A percentile compares a stretch with the other conserved stretches of the same genome.
These are phyloP conservation scores for Carapus acus DNA, from an alignment of 2,797 vertebrate genomes.

Conservation along the genomic window DNA sequence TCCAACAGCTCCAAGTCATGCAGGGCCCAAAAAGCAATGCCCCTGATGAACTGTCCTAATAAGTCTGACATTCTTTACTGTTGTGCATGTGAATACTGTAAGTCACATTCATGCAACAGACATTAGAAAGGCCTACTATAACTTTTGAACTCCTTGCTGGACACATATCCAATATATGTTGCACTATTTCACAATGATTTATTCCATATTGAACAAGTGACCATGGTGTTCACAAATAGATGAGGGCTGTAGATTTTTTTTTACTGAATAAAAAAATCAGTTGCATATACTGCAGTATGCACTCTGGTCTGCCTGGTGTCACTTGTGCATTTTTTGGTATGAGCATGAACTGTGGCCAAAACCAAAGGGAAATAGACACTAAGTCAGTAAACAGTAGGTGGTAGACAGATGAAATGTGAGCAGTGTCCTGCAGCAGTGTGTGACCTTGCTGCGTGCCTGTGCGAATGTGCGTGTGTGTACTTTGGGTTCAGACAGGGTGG, in stretches of 20 bases:
- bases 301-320: neutral
- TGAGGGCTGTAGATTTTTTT: too few species aligned
- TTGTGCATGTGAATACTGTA: slow-evolving; percentile 37
- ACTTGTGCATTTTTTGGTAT: slow-evolving; percentile 6
- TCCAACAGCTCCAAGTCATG: slow-evolving; percentile 28
- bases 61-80: slow-evolving; percentile 30
- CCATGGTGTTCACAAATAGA: too few species aligned
- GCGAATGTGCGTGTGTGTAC: slow-evolving; percentile 15
- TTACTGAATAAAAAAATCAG: too few species aligned
- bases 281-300: too few species aligned
- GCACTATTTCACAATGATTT: too few species aligned
- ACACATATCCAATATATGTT: too few species aligned
- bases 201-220: too few species aligned
- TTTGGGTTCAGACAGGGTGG: slow-evolving; percentile 17
- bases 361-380: slow-evolving; percentile 8
- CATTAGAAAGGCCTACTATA: too few species aligned
- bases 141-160: too few species aligned
- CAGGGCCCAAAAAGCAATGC: slow-evolving; percentile 25
- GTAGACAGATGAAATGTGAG: slow-evolving; percentile 22
- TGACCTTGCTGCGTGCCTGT: slow-evolving; percentile 30
- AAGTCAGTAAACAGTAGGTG: slow-evolving; percentile 13
- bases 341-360: slow-evolving; percentile 14
- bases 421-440: slow-evolving; percentile 4
- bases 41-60: slow-evolving; percentile 25
- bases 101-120: slow-evolving; percentile 31